These are phyloP conservation scores for Halictus quadricinctus DNA, from an alignment of 2,888 invertebrate genomes.

Conservation along the genomic window DNA sequence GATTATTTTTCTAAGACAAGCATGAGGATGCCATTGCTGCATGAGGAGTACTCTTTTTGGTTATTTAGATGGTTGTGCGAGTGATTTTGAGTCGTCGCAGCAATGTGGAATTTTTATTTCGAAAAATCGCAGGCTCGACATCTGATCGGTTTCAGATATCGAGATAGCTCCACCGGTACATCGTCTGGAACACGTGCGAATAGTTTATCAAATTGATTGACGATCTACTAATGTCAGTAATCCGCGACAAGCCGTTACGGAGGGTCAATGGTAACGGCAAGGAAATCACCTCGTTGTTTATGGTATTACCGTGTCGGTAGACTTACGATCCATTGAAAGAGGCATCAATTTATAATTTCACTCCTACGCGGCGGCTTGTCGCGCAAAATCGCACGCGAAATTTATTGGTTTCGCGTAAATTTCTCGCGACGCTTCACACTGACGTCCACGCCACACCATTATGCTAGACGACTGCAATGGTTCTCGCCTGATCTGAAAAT, in stretches of 20 bases:
- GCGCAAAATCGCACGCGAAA: neutral
- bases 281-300: conserved; percentile 55
- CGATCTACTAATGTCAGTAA: conserved; percentile 68
- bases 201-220: conserved; percentile 69
- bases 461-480: no score
- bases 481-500: no score
- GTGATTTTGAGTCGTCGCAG: neutral
- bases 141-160: conserved; percentile 34
- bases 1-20: no score
- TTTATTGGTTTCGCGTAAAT: neutral
- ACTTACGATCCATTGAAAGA: conserved; percentile 53
- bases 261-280: conserved; percentile 29
- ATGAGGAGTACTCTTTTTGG: no score
- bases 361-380: conserved; percentile 22
- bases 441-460: no score
- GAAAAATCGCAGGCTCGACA: neutral
- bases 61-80: no score
- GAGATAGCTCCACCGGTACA: conserved; percentile 36
- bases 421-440: neutral
- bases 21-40: no score
- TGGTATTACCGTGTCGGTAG: conserved; percentile 26
- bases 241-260: conserved; percentile 58
- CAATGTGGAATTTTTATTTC: neutral
- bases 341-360: conserved; percentile 41
- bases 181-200: conserved; percentile 62